Base-by-base conservation (phyloP, 2,888 invertebrate genomes). In the Leptopilina myrica region DNA sequence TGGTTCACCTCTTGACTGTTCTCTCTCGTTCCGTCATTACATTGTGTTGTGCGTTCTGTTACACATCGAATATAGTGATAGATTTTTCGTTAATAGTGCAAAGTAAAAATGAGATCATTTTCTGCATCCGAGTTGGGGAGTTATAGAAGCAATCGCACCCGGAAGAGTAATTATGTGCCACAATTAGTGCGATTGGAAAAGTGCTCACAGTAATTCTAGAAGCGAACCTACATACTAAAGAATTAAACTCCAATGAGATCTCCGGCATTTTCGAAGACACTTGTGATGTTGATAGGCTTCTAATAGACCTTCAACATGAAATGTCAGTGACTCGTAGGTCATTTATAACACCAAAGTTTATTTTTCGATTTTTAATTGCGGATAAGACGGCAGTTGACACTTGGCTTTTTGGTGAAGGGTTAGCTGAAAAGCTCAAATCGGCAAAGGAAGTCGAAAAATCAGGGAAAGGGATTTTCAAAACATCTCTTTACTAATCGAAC, bases 401-500 rank as follows among this genome's bases (percentile, higher is more conserved):
- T 2, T 77, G 40, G 2, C 46, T 78, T 5, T 77, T 80, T 75
- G 77, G 80, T 33, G 59, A 69, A 1, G 53, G 65, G 6, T 43
- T 78, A 40, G 20, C 15, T 5, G 77, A 80, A 8, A 73, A 75
- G n/a, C n/a, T 59, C 14, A 59, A 59, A 59, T 8, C 59, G n/a
- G 59, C 59, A 4, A 59, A 59, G n/a, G 9, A 14, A 77, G 6
- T 75, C 53, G 26, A 75, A 15, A 43, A 26, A 53, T 14, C 73
- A 66, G 40, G 62, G 11, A n/a, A 75, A 46, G 53, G 46, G 20
- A 43, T 73, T 8, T 15, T 1, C 67, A 46, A 7, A 4, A 12
- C 20, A 59, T 3, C 59, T 14, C 59, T n/a, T 5, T 4, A 5
- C n/a, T 15, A 59, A 59, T 59, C 59, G n/a, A 59, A 59, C 14